Conservation (phyloP, 1,140 invertebrate species). For the Drosophila fuyamai region DNA sequence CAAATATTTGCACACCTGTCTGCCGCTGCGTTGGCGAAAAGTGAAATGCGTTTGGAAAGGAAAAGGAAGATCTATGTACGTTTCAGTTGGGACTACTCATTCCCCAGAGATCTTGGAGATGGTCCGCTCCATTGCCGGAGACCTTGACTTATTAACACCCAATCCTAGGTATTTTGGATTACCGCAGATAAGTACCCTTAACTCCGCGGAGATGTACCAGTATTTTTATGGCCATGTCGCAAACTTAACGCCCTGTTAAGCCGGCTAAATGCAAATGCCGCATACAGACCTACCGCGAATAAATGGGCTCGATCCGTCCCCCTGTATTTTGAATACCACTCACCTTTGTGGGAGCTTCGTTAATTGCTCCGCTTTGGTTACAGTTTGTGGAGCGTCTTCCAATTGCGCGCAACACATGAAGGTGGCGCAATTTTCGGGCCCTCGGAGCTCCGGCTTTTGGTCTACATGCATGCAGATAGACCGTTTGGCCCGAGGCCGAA, state of each 20-base stretch:
- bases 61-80: slow-evolving; percentile 47
- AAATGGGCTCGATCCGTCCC: slow-evolving; percentile 49
- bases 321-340: neutral
- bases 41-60: slow-evolving; percentile 77
- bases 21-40: slow-evolving; percentile 46
- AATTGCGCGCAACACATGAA: slow-evolving; percentile 78
- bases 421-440: slow-evolving; percentile 73
- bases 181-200: slow-evolving; percentile 21
- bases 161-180: slow-evolving; percentile 31
- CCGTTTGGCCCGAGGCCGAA: slow-evolving; percentile 42
- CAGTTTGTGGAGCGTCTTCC: slow-evolving; percentile 54
- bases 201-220: slow-evolving; percentile 18
- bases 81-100: slow-evolving; percentile 2
- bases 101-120: slow-evolving; percentile 7
- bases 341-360: slow-evolving; percentile 33
- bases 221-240: slow-evolving; percentile 62
- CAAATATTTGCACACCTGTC: slow-evolving; percentile 59
- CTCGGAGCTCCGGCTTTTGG: slow-evolving; percentile 1
- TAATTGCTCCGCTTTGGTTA: slow-evolving; percentile 59
- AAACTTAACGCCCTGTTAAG: slow-evolving; percentile 81
- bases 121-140: slow-evolving; percentile 48
- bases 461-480: slow-evolving; percentile 13
- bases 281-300: slow-evolving; percentile 71
- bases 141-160: slow-evolving; percentile 77
- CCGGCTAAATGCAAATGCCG: slow-evolving; percentile 72